Percentiles rank a stretch among this genome's conserved stretches.
Conservation (phyloP, 2,888 invertebrate genomes). For the Campopleginae sp. region DNA sequence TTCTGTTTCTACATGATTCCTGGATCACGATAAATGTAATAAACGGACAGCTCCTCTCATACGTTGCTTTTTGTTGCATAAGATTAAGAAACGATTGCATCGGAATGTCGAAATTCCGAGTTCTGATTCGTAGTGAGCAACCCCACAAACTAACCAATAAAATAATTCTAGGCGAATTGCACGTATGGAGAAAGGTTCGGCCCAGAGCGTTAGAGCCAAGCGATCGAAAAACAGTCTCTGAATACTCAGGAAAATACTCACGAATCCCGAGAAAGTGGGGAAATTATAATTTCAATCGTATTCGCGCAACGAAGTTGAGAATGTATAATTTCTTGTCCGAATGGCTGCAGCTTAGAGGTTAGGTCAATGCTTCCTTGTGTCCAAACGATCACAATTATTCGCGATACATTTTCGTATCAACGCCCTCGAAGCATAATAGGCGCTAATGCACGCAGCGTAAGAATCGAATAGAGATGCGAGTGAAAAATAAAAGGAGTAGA, state of each 20-base stretch:
- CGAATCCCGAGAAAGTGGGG: background rate
- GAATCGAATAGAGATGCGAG: background rate
- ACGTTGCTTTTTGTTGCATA: background rate
- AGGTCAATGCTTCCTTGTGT: background rate
- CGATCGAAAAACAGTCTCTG: background rate
- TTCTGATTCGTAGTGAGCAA: too few species aligned
- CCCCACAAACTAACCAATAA: too few species aligned
- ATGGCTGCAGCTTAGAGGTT: background rate
- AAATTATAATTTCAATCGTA: background rate
- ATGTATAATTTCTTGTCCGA: background rate
- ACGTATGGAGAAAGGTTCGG: too few species aligned
- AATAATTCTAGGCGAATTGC: too few species aligned
- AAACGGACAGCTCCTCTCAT: too few species aligned
- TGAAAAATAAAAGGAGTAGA: background rate
- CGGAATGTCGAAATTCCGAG: too few species aligned
- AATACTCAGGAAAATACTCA: background rate
- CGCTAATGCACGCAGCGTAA: background rate
- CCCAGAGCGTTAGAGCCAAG: too few species aligned
- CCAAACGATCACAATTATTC: background rate
- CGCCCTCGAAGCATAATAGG: background rate
- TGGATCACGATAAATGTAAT: too few species aligned
- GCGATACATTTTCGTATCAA: background rate
- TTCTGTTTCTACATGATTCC: too few species aligned
- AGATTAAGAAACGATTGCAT: background rate
- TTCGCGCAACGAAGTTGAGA: background rate